Percentiles rank a stretch among this genome's conserved stretches.
These are phyloP conservation scores for Cordilura impudica DNA, from an alignment of 2,888 invertebrate species.

Conservation along the genomic window DNA sequence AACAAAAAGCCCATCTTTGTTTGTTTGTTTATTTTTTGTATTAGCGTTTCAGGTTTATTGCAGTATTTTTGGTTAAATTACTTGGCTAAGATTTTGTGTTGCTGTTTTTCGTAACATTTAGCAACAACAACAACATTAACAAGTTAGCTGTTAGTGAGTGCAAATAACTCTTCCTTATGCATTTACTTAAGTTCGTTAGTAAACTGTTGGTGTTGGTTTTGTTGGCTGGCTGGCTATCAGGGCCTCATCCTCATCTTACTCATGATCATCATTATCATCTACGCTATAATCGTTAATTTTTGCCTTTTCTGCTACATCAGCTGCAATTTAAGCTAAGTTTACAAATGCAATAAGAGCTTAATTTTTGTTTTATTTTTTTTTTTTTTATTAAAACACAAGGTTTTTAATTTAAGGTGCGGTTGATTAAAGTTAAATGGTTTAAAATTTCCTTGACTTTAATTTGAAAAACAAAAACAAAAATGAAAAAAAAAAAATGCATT, in stretches of 20 bases:
- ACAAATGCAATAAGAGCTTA: slow-evolving; percentile 37
- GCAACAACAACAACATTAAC: slow-evolving; percentile 3
- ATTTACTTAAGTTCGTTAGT: slow-evolving; percentile 17
- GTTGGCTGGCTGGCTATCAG: background rate
- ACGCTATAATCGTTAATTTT: slow-evolving; percentile 38
- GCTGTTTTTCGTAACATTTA: slow-evolving; percentile 5
- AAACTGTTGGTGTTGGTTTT: background rate
- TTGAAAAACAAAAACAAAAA: slow-evolving; percentile 28
- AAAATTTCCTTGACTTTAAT: slow-evolving; percentile 49
- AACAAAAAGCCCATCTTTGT: slow-evolving; percentile 16
- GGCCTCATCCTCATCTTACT: slow-evolving; percentile 11
- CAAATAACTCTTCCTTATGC: slow-evolving; percentile 23
- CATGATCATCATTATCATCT: slow-evolving; percentile 40
- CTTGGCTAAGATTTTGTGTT: slow-evolving; percentile 46
- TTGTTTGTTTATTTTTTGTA: slow-evolving; percentile 54
- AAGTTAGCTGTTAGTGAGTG: slow-evolving; percentile 30
- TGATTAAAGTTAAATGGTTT: slow-evolving; percentile 50
- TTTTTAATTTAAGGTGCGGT: slow-evolving; percentile 52
- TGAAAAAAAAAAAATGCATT: slow-evolving; percentile 43
- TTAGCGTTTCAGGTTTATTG: slow-evolving; percentile 62
- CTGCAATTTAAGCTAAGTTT: slow-evolving; percentile 46
- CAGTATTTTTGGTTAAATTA: slow-evolving; percentile 52
- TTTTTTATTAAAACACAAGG: slow-evolving; percentile 35
- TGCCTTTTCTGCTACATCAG: slow-evolving; percentile 43
- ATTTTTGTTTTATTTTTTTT: background rate